phyloP scores from a whole-genome alignment of 2,888 invertebrate genomes.

The Atrina japonica region DNA sequence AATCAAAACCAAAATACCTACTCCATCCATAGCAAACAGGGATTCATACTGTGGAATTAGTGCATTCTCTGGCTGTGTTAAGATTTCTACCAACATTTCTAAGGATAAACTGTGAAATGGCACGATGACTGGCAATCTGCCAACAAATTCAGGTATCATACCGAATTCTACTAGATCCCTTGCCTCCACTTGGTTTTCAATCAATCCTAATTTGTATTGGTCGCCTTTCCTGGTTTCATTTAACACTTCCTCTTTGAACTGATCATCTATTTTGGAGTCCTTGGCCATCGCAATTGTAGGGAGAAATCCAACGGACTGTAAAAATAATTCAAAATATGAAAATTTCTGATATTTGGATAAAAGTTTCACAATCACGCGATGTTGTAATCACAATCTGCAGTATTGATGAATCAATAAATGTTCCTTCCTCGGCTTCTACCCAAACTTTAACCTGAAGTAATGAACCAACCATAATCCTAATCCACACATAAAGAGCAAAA shows the following conservation, averaged over 20 bases:
- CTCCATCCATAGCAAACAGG: slow-evolving; percentile 94
- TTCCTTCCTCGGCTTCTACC: too few species aligned
- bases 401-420: too few species aligned
- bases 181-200: slow-evolving; percentile 89
- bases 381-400: too few species aligned
- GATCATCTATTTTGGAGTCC: too few species aligned
- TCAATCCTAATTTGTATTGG: too few species aligned
- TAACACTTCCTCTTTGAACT: too few species aligned
- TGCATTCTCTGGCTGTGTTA: slow-evolving; percentile 98
- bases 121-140: slow-evolving; percentile 94
- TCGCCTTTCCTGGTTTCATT: slow-evolving; percentile 60
- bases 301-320: slow-evolving; percentile 50
- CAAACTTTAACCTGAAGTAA: too few species aligned
- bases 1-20: too few species aligned
- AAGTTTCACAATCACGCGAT: too few species aligned
- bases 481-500: too few species aligned
- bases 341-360: too few species aligned
- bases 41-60: slow-evolving; percentile 98
- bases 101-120: slow-evolving; percentile 98
- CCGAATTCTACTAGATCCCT: slow-evolving; percentile 98
- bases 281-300: neutral
- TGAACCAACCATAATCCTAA: too few species aligned
- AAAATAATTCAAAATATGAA: slow-evolving; percentile 2
- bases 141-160: slow-evolving; percentile 82
- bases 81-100: slow-evolving; percentile 94